A percentile compares a stretch with the other conserved stretches of the same genome.
phyloP scores from a whole-genome alignment of 2,797 vertebrate genomes.

The Delichon dasypus region DNA sequence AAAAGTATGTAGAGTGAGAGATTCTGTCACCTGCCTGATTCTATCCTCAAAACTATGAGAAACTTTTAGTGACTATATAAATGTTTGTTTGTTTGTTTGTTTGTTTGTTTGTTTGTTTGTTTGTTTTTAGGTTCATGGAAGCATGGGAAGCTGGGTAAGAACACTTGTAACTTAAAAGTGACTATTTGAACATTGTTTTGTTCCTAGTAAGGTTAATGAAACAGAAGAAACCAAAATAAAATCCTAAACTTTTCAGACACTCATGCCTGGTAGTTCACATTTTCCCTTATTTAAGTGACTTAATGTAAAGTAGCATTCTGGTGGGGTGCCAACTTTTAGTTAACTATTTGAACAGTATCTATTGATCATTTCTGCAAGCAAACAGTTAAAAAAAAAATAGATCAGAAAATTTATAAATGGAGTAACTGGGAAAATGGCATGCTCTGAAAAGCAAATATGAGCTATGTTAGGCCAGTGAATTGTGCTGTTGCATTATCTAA shows the following conservation, averaged over 20 bases:
- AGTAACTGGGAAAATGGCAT: neutral
- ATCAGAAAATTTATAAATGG: neutral
- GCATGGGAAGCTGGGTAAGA: neutral
- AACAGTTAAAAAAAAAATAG: neutral
- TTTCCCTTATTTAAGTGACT: neutral
- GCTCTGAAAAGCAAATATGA: neutral
- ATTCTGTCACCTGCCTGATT: neutral
- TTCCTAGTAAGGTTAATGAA: neutral
- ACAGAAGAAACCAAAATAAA: neutral
- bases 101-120: neutral
- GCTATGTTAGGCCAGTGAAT: neutral
- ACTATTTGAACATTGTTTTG: neutral
- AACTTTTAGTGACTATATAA: neutral
- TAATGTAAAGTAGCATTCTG: neutral
- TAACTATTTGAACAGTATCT: neutral
- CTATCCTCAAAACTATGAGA: neutral
- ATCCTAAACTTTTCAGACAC: neutral
- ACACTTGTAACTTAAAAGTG: neutral
- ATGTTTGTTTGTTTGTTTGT: conserved; percentile 7
- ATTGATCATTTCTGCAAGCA: neutral
- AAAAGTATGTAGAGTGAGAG: neutral
- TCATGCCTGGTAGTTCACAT: neutral
- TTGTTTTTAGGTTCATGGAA: conserved; percentile 27
- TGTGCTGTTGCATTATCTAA: neutral
- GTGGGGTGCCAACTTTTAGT: neutral